Evolutionary conservation across 2,888 invertebrate species (phyloP).

Genomic region (Rhyacophila evoluta): DNA sequence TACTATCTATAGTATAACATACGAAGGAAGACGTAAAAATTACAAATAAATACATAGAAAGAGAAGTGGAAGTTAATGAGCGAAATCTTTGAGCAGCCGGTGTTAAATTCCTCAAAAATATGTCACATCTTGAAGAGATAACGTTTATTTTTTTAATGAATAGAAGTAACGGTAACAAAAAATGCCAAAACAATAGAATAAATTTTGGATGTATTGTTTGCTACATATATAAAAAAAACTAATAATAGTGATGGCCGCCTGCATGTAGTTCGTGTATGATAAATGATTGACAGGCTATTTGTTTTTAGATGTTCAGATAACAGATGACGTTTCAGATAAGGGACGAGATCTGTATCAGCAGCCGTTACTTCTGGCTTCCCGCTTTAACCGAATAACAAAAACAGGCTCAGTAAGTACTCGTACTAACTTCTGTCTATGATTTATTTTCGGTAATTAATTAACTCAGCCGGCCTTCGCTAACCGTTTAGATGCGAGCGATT

Average conservation of each 20-base stretch:
- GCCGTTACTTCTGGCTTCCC: slow-evolving; percentile 11
- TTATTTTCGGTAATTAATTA: slow-evolving; percentile 24
- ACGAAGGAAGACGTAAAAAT: no score
- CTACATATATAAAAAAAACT: no score
- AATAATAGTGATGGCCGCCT: background rate
- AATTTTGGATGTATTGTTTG: no score
- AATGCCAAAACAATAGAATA: no score
- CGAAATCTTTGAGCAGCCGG: no score
- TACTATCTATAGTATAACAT: no score
- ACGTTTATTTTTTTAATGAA: no score
- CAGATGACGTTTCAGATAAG: slow-evolving; percentile 12
- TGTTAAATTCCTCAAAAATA: no score
- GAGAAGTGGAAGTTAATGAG: no score
- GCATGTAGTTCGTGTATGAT: background rate
- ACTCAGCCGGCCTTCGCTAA: background rate
- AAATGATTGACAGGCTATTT: slow-evolving; percentile 12
- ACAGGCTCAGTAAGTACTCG: background rate
- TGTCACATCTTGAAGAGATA: no score
- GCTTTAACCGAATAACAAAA: slow-evolving; percentile 2
- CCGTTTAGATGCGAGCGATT: slow-evolving; percentile 1
- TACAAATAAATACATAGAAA: no score
- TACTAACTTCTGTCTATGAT: slow-evolving; percentile 1
- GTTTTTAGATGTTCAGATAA: slow-evolving; percentile 2
- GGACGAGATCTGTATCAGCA: slow-evolving; percentile 17
- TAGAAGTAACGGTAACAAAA: no score